Conservation (phyloP, 2,888 invertebrate species). For the Deilephila porcellus region DNA sequence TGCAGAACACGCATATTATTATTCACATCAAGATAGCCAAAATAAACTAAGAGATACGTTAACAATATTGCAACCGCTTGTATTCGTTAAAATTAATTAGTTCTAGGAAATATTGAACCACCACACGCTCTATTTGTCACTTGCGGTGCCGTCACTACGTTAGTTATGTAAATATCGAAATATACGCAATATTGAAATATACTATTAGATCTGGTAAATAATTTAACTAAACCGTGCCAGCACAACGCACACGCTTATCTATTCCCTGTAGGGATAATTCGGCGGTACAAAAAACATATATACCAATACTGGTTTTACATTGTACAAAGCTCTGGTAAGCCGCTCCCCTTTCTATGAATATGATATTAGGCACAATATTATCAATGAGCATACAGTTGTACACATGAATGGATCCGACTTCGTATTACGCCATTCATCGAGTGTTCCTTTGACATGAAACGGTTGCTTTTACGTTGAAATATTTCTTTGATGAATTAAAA, state of each 20-base stretch:
- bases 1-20: too few relatives aligned
- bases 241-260: slow-evolving; percentile 20
- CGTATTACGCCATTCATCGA: slow-evolving; percentile 14
- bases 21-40: too few relatives aligned
- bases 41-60: too few relatives aligned
- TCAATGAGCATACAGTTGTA: slow-evolving; percentile 10
- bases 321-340: slow-evolving; percentile 17
- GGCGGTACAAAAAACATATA: slow-evolving; percentile 28
- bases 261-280: slow-evolving; percentile 28
- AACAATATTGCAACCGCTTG: too few relatives aligned
- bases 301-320: slow-evolving; percentile 31
- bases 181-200: too few relatives aligned
- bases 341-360: slow-evolving; percentile 27
- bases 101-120: too few relatives aligned
- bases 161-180: too few relatives aligned
- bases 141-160: too few relatives aligned
- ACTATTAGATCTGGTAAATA: background rate
- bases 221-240: background rate
- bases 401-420: background rate
- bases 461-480: background rate
- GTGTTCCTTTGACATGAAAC: background rate
- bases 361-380: slow-evolving; percentile 24
- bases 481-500: background rate
- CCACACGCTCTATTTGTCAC: too few relatives aligned
- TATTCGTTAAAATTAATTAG: too few relatives aligned